A percentile compares a stretch with the other conserved stretches of the same genome.
These are phyloP conservation scores for Temnopleurus reevesii DNA, from an alignment of 53 echinoderm and acorn worm species.

Conservation along the genomic window DNA sequence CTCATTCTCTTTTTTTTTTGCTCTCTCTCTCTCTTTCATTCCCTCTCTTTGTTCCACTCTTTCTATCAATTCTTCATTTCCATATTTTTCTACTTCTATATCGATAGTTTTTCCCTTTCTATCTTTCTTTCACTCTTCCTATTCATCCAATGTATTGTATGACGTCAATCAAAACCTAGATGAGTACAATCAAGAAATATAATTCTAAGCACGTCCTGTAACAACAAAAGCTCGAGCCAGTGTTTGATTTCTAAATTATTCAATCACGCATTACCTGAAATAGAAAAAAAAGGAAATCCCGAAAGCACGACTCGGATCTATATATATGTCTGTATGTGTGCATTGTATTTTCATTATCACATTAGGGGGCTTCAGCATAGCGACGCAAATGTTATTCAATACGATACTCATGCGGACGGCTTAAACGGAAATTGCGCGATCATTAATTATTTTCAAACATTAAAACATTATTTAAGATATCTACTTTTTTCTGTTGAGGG, in stretches of 20 bases:
- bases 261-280: not conserved
- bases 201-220: not conserved
- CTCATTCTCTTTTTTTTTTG: not conserved
- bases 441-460: no score
- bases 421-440: no score
- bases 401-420: not conserved
- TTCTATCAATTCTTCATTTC: not conserved
- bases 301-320: not conserved
- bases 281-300: not conserved
- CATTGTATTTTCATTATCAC: not conserved
- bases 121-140: not conserved
- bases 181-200: not conserved
- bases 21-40: not conserved
- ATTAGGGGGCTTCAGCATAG: not conserved
- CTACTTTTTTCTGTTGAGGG: no score
- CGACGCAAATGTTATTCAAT: not conserved
- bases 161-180: not conserved
- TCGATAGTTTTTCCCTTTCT: not conserved
- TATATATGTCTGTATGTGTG: no score
- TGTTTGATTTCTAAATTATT: constrained; percentile 23
- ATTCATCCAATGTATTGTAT: not conserved
- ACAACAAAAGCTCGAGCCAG: not conserved
- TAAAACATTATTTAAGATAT: no score
- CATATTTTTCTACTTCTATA: not conserved
- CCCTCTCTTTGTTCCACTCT: not conserved